phyloP scores from a whole-genome alignment of 2,888 invertebrate species.

The Oligia fasciuncula region DNA sequence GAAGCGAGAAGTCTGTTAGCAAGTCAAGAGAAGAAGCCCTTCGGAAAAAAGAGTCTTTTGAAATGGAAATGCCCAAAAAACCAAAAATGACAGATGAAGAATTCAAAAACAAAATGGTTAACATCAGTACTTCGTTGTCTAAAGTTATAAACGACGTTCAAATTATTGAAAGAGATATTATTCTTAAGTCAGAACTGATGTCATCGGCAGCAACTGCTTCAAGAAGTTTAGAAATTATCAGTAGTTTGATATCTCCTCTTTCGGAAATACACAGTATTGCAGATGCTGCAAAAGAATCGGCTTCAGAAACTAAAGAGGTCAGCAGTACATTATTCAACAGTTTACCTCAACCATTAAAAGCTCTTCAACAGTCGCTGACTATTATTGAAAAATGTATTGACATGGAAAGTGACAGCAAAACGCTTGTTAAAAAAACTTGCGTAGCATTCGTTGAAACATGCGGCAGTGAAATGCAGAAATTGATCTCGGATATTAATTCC shows the following conservation, averaged over 20 bases:
- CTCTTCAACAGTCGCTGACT: conserved; percentile 91
- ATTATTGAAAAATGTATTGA: conserved; percentile 93
- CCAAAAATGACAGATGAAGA: conserved; percentile 71
- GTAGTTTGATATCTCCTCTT: conserved; percentile 91
- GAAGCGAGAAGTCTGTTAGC: conserved; percentile 87
- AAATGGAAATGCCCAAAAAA: conserved; percentile 56
- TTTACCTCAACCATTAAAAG: conserved; percentile 90
- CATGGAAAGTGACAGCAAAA: conserved; percentile 91
- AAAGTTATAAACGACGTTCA: conserved; percentile 90
- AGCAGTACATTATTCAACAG: conserved; percentile 89
- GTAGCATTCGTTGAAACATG: conserved; percentile 91
- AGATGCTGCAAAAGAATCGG: conserved; percentile 87
- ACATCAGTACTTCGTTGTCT: conserved; percentile 77
- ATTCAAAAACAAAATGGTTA: conserved; percentile 74
- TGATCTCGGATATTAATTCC: conserved; percentile 84
- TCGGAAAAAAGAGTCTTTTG: conserved; percentile 59
- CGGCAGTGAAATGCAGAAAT: conserved; percentile 88
- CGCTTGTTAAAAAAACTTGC: conserved; percentile 92
- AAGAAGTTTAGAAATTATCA: conserved; percentile 92
- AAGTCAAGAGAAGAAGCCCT: conserved; percentile 79
- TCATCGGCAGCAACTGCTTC: conserved; percentile 92
- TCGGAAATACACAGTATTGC: conserved; percentile 91
- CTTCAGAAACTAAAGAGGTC: conserved; percentile 79
- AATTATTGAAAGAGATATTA: conserved; percentile 91
- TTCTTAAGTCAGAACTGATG: conserved; percentile 91